phyloP scores from a whole-genome alignment of 1,140 invertebrate genomes.

The Lepidostoma basale region DNA sequence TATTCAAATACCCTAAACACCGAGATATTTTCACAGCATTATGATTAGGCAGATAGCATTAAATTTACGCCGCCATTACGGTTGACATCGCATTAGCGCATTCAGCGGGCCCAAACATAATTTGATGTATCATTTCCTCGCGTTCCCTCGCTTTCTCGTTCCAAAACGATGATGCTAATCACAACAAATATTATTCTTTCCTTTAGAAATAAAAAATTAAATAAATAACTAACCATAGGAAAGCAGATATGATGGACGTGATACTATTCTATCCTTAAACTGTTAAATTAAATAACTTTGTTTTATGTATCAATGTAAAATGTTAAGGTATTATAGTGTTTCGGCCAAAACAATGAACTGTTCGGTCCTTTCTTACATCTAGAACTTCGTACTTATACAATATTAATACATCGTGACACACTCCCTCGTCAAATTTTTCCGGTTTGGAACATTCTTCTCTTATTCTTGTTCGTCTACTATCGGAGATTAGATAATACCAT shows the following conservation, averaged over 20 bases:
- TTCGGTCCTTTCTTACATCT: no score
- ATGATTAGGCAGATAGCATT: slow-evolving; percentile 29
- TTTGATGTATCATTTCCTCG: neutral
- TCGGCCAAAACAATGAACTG: no score
- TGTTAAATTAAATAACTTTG: no score
- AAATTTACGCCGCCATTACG: neutral
- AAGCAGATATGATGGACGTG: no score
- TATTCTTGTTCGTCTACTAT: no score
- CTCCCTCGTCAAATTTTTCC: neutral
- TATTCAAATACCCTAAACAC: slow-evolving; percentile 32
- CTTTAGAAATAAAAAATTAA: no score
- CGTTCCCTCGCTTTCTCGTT: slow-evolving; percentile 24
- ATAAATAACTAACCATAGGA: no score
- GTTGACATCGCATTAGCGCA: slow-evolving; percentile 35
- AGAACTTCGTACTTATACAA: no score
- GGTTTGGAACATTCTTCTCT: neutral
- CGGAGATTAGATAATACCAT: neutral
- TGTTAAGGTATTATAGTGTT: no score
- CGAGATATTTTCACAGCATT: slow-evolving; percentile 38
- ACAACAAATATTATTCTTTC: neutral
- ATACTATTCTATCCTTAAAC: no score
- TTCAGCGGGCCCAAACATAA: slow-evolving; percentile 1
- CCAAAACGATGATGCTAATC: neutral
- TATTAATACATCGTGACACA: no score
- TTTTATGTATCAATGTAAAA: no score